A percentile compares a stretch with the other conserved stretches of the same genome.
Conservation (phyloP, 1,140 invertebrate genomes). For the Megalonaias nervosa region DNA sequence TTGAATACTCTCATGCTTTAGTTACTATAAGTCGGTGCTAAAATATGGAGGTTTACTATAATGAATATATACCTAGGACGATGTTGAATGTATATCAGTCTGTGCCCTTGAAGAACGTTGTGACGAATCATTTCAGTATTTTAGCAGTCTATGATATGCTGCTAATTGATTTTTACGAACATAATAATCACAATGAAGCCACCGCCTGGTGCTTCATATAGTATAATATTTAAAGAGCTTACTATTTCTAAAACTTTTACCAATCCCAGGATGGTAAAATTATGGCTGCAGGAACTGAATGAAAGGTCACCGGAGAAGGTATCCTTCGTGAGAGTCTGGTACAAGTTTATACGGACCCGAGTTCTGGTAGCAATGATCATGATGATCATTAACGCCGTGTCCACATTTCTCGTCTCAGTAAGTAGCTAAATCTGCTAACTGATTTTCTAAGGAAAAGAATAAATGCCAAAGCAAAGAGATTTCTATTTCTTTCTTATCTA, state of each 20-base stretch:
- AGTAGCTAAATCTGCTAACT: background rate
- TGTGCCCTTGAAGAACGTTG: no score
- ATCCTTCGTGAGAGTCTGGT: constrained; percentile 30
- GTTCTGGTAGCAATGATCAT: constrained; percentile 2
- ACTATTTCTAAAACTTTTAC: background rate
- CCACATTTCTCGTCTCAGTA: constrained; percentile 22
- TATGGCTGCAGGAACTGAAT: constrained; percentile 23
- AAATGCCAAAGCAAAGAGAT: no score
- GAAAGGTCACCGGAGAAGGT: constrained; percentile 11
- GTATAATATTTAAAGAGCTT: background rate
- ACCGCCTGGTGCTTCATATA: background rate
- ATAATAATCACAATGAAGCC: background rate
- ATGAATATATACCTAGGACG: no score
- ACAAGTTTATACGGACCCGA: constrained; percentile 21
- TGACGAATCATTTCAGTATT: no score
- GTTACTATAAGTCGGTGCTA: no score
- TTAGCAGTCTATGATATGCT: no score
- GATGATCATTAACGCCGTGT: constrained; percentile 13
- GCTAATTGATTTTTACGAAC: no score
- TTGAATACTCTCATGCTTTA: no score
- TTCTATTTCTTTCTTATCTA: no score
- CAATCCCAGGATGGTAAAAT: constrained; percentile 9
- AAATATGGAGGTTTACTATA: no score
- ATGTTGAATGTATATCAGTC: no score
- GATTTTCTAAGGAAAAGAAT: no score